Percentiles rank a stretch among this genome's conserved stretches.
These are phyloP conservation scores for Drosophila pandora DNA, from an alignment of 1,140 invertebrate species.

Conservation along the genomic window DNA sequence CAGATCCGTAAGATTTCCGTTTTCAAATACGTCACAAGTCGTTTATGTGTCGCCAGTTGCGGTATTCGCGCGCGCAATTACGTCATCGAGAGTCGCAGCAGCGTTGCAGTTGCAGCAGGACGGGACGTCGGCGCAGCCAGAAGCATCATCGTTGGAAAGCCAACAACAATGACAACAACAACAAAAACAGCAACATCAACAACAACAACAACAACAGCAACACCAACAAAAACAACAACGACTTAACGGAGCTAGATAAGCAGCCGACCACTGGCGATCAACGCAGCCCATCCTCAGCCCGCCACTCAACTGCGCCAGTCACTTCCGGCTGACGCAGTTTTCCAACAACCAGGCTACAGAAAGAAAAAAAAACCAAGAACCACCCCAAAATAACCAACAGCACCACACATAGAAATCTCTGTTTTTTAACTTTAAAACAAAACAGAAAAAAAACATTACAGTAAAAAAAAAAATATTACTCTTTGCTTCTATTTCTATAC, in stretches of 20 bases:
- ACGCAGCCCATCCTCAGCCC: constrained; percentile 79
- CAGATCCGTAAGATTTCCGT: constrained; percentile 5
- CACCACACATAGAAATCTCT: constrained; percentile 53
- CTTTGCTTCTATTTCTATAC: constrained; percentile 74
- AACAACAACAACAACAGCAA: constrained; percentile 12
- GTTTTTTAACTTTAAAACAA: constrained; percentile 5
- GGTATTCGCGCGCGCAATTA: constrained; percentile 41
- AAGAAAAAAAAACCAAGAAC: constrained; percentile 35
- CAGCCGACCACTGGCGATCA: constrained; percentile 79
- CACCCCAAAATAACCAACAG: constrained; percentile 53
- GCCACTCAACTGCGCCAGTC: constrained; percentile 75
- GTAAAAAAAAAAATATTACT: constrained; percentile 42
- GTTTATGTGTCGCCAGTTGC: constrained; percentile 58
- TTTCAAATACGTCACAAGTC: constrained; percentile 6
- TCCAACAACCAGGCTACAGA: constrained; percentile 32
- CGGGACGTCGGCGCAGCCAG: constrained; percentile 40
- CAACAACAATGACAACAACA: constrained; percentile 10
- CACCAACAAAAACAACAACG: constrained; percentile 47
- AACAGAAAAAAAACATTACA: constrained; percentile 10
- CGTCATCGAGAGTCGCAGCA: constrained; percentile 34
- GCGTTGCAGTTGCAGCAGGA: constrained; percentile 32
- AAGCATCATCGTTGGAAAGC: constrained; percentile 66
- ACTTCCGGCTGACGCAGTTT: constrained; percentile 64
- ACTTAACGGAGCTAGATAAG: constrained; percentile 74
- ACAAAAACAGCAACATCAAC: constrained; percentile 9